Conservation (phyloP, 2,113 vertebrate species). For the Danionella cerebrum region DNA sequence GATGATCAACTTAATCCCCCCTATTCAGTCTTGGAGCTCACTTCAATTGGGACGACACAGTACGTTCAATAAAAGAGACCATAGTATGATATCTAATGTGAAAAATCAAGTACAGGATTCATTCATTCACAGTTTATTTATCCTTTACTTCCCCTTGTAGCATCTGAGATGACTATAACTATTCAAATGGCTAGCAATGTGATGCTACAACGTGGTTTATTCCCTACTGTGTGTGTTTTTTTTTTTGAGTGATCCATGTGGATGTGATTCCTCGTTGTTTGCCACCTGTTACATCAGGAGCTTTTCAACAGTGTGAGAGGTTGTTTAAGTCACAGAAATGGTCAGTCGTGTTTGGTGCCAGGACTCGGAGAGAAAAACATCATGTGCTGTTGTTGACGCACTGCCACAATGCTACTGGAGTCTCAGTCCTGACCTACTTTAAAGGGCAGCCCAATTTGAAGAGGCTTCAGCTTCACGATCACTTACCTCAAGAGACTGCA, state of each 20-base stretch:
- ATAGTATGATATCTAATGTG: too few species aligned
- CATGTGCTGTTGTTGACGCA: constrained; percentile 49
- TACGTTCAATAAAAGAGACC: too few species aligned
- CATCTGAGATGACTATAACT: background rate
- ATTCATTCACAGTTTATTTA: too few species aligned
- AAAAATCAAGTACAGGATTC: too few species aligned
- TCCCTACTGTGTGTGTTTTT: background rate
- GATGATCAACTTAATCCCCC: too few species aligned
- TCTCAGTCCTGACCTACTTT: constrained; percentile 43
- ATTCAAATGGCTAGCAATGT: background rate
- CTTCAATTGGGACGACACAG: too few species aligned
- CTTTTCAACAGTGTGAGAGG: constrained; percentile 24
- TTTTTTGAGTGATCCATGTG: background rate
- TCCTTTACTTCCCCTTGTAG: too few species aligned
- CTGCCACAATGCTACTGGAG: constrained; percentile 40
- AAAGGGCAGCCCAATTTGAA: constrained; percentile 38
- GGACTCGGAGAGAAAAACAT: constrained; percentile 50
- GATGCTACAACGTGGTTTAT: too few species aligned
- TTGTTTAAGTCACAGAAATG: constrained; percentile 21
- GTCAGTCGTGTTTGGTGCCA: constrained; percentile 43
- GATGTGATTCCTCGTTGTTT: constrained; percentile 12
- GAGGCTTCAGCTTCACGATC: constrained; percentile 27
- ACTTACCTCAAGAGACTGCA: constrained; percentile 24
- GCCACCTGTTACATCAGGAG: background rate
- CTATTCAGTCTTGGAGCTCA: too few species aligned